These are phyloP conservation scores for Rhinopomastus cyanomelas DNA, from an alignment of 2,113 vertebrate genomes.

Conservation along the genomic window DNA sequence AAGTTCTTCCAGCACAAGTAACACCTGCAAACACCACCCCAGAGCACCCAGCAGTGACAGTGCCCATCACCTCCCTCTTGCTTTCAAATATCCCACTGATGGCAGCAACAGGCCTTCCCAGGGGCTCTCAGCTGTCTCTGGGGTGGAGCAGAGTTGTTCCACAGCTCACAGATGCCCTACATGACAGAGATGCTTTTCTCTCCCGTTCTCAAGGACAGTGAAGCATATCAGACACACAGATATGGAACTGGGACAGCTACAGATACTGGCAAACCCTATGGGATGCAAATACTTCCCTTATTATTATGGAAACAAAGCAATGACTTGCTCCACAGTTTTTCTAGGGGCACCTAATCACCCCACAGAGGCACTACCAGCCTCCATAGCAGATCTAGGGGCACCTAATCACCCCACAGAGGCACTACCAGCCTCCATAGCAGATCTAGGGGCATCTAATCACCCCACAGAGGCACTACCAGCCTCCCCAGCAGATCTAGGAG, in stretches of 20 bases:
- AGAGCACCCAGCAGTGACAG: not conserved
- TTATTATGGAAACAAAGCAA: fast-evolving
- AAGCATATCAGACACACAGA: not conserved
- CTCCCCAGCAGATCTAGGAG: too few species aligned
- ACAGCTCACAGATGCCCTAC: not conserved
- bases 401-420: not conserved
- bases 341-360: not conserved
- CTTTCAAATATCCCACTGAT: not conserved
- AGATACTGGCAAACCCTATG: not conserved
- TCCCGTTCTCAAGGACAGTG: fast-evolving
- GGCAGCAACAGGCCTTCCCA: not conserved
- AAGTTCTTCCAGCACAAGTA: not conserved
- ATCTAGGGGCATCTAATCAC: not conserved
- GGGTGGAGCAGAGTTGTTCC: not conserved
- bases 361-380: not conserved
- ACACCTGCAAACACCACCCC: not conserved
- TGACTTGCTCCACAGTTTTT: not conserved
- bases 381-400: not conserved
- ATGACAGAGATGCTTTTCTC: fast-evolving
- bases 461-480: not conserved
- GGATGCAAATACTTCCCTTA: not conserved
- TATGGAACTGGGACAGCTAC: not conserved
- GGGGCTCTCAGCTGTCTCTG: not conserved
- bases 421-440: too few species aligned
- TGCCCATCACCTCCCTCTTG: fast-evolving